Percentiles rank a stretch among this genome's conserved stretches.
These are phyloP conservation scores for Idaea dimidiata DNA, from an alignment of 2,888 invertebrate species.

Conservation along the genomic window DNA sequence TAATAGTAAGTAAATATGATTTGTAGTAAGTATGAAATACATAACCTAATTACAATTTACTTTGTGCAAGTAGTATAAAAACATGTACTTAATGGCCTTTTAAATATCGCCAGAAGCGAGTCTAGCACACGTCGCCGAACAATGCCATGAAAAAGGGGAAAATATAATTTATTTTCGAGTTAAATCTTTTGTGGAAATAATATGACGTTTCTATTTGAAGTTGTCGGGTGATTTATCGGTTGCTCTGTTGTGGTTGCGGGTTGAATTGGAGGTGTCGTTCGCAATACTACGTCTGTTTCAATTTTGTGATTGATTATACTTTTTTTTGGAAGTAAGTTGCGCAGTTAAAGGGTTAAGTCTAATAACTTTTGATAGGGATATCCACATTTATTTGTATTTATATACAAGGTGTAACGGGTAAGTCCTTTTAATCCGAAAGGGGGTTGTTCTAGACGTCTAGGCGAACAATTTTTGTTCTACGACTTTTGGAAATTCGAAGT, in stretches of 20 bases:
- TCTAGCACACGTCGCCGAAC: slow-evolving; percentile 78
- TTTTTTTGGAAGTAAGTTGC: slow-evolving; percentile 10
- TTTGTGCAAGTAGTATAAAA: slow-evolving; percentile 52
- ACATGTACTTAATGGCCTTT: slow-evolving; percentile 79
- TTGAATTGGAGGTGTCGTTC: slow-evolving; percentile 53
- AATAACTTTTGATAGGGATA: neutral
- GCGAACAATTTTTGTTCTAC: too few relatives aligned
- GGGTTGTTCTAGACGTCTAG: too few relatives aligned
- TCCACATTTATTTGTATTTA: too few relatives aligned
- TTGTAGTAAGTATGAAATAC: too few relatives aligned
- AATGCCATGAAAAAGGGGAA: slow-evolving; percentile 71
- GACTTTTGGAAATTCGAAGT: too few relatives aligned
- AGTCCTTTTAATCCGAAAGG: too few relatives aligned
- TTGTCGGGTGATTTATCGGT: slow-evolving; percentile 78
- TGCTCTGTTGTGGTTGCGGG: slow-evolving; percentile 60
- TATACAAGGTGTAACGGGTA: too few relatives aligned
- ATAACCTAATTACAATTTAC: neutral
- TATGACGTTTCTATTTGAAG: slow-evolving; percentile 82
- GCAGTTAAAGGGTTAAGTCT: neutral
- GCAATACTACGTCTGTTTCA: slow-evolving; percentile 46
- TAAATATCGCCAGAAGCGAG: slow-evolving; percentile 73
- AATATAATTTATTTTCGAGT: slow-evolving; percentile 81
- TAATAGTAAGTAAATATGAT: too few relatives aligned
- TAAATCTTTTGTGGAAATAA: slow-evolving; percentile 82
- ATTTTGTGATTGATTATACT: slow-evolving; percentile 47